phyloP scores from a whole-genome alignment of 2,113 vertebrate species.

The Poeciliopsis prolifica region DNA sequence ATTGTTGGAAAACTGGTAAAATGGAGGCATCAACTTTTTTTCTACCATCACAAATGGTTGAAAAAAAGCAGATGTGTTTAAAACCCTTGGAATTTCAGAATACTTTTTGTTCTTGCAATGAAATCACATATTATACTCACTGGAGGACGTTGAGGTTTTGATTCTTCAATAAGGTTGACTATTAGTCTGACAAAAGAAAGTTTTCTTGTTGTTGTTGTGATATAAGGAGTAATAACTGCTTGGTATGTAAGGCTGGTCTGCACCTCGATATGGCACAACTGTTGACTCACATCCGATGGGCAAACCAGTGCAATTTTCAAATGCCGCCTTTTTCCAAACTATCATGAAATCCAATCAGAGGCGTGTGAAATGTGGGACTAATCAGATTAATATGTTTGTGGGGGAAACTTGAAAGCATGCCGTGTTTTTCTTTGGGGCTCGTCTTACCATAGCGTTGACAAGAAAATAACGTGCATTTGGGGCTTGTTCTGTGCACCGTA shows the following conservation, averaged over 20 bases:
- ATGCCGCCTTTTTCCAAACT: slow-evolving; percentile 33
- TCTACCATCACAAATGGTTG: too few relatives aligned
- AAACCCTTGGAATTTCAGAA: too few relatives aligned
- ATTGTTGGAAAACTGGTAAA: neutral
- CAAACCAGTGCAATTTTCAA: slow-evolving; percentile 51
- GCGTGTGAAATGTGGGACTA: slow-evolving; percentile 45
- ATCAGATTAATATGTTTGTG: slow-evolving; percentile 56
- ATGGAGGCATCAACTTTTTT: neutral
- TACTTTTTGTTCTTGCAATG: too few relatives aligned
- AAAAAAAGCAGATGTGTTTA: neutral
- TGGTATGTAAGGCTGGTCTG: slow-evolving; percentile 18
- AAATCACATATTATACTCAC: neutral
- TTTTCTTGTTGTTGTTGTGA: slow-evolving; percentile 18
- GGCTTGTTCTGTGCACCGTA: slow-evolving; percentile 15
- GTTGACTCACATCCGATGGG: slow-evolving; percentile 34
- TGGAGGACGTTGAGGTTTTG: neutral
- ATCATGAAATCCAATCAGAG: slow-evolving; percentile 51
- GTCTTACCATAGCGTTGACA: slow-evolving; percentile 14
- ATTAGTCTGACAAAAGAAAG: neutral
- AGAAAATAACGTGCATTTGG: slow-evolving; percentile 4
- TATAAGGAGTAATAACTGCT: slow-evolving; percentile 15
- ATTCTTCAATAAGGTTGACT: neutral
- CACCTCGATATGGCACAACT: slow-evolving; percentile 11
- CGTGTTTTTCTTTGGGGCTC: neutral
- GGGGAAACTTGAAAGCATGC: neutral